phyloP scores from a whole-genome alignment of 2,113 vertebrate species.

The Cariama cristata region DNA sequence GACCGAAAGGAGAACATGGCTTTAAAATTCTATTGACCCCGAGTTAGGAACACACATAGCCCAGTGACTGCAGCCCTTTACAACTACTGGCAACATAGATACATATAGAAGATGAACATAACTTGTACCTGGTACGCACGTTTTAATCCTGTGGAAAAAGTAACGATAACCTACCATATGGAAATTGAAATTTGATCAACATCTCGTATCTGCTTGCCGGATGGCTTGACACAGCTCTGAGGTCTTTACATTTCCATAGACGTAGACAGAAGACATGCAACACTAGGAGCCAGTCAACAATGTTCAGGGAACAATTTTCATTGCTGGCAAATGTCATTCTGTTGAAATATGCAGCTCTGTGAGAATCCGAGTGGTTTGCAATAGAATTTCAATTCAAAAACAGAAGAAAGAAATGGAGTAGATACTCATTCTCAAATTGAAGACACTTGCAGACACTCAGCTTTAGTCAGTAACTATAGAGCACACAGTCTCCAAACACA shows the following conservation, averaged over 20 bases:
- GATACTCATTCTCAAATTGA: background rate
- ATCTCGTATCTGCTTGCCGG: background rate
- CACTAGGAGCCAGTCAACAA: background rate
- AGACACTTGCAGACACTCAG: background rate
- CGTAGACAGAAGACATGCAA: background rate
- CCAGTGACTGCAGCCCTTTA: background rate
- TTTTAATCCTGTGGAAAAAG: background rate
- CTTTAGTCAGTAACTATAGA: background rate
- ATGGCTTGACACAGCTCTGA: background rate
- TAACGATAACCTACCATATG: background rate
- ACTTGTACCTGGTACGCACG: too few species aligned
- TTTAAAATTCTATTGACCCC: background rate
- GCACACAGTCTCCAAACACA: background rate
- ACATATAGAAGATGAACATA: rapidly evolving
- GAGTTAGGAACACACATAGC: background rate
- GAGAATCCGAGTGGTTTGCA: background rate
- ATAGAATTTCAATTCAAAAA: background rate
- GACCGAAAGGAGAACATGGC: background rate
- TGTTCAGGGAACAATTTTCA: rapidly evolving
- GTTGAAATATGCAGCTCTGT: background rate
- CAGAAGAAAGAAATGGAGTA: rapidly evolving
- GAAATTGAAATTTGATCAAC: background rate
- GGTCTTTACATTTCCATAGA: background rate
- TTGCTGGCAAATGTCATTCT: background rate
- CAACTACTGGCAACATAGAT: background rate